These are phyloP conservation scores for Psilopsiagon aurifrons DNA, from an alignment of 2,113 vertebrate genomes.

Conservation along the genomic window DNA sequence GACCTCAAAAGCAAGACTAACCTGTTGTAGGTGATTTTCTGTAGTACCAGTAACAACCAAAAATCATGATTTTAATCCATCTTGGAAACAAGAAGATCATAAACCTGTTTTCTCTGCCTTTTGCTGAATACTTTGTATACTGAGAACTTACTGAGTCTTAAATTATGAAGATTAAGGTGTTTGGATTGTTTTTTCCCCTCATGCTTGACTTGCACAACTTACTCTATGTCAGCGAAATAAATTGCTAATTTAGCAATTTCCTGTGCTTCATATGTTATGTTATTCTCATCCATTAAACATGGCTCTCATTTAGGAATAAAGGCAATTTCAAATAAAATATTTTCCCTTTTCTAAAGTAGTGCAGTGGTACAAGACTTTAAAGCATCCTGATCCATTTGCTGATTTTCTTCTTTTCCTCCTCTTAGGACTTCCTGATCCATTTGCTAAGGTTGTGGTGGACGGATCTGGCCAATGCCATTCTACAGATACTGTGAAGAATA, in stretches of 20 bases:
- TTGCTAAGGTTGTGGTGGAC: conserved; percentile 98
- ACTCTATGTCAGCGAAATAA: neutral
- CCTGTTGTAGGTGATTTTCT: neutral
- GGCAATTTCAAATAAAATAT: neutral
- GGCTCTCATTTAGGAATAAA: neutral
- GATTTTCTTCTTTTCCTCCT: conserved; percentile 8
- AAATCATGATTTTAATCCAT: neutral
- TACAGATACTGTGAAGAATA: conserved; percentile 99
- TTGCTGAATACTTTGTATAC: neutral
- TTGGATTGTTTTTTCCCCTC: neutral
- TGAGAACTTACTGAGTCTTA: neutral
- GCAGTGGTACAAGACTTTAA: neutral
- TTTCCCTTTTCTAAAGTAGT: neutral
- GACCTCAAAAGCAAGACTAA: neutral
- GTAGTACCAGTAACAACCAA: neutral
- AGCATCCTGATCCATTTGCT: neutral
- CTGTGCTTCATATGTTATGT: neutral
- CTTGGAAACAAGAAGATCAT: neutral
- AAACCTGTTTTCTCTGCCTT: neutral
- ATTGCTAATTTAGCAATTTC: neutral
- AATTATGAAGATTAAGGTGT: neutral
- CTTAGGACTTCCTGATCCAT: conserved; percentile 96
- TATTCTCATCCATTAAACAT: neutral
- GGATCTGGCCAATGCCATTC: conserved; percentile 99
- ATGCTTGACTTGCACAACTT: neutral